Conservation (phyloP, 2,888 invertebrate genomes). For the Laothoe populi region DNA sequence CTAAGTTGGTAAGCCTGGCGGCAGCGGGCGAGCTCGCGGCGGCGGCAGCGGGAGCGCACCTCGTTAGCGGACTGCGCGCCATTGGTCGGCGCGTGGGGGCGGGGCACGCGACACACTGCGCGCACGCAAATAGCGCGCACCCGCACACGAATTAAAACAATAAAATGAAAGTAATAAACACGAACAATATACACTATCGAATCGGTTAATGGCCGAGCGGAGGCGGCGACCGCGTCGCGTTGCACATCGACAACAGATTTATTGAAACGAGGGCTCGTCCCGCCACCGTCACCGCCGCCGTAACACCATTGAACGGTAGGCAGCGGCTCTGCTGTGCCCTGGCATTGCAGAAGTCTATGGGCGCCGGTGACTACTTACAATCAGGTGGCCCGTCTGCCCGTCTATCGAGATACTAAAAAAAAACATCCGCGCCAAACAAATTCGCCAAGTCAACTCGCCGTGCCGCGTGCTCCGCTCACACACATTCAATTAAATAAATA, state of each 20-base stretch:
- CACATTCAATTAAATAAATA: constrained; percentile 6
- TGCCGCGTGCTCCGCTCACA: not conserved
- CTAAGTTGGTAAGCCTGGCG: too few relatives aligned
- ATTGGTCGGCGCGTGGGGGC: constrained; percentile 75
- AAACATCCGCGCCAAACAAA: not conserved
- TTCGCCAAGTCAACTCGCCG: not conserved
- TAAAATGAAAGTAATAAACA: constrained; percentile 83
- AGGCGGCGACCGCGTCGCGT: constrained; percentile 62
- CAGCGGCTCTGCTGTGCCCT: too few relatives aligned
- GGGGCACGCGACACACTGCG: constrained; percentile 79
- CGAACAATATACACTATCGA: constrained; percentile 77
- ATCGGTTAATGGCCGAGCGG: constrained; percentile 79
- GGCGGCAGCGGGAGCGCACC: constrained; percentile 57
- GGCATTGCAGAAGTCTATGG: too few relatives aligned
- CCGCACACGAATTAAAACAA: constrained; percentile 84
- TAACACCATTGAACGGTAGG: too few relatives aligned
- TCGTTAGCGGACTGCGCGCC: constrained; percentile 61
- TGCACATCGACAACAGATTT: constrained; percentile 66
- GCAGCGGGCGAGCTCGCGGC: constrained; percentile 39
- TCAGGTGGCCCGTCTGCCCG: too few relatives aligned
- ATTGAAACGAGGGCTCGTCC: constrained; percentile 62
- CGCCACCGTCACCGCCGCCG: constrained; percentile 32
- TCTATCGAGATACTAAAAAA: too few relatives aligned
- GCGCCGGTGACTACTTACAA: too few relatives aligned
- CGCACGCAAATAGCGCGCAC: constrained; percentile 84